Evolutionary conservation across 2,113 vertebrate species (phyloP), one percentile per base, ranked within the genome.

Genomic region (Caretta caretta): DNA sequence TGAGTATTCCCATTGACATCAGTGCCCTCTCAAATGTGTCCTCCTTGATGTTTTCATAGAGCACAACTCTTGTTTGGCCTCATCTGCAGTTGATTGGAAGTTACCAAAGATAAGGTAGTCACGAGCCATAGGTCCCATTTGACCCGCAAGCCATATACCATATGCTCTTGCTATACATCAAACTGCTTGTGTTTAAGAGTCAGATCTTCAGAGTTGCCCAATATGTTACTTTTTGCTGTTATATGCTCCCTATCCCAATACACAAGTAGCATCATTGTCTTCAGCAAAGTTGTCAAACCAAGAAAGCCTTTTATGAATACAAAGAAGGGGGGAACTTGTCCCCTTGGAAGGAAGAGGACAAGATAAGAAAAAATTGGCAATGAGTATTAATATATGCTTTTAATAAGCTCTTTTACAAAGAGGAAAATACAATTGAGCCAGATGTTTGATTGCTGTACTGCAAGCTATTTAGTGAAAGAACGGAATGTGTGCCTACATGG

Each of bases 201-300:
- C 76, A 87, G 88, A 87, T 89, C 82, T 84, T 90, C 88, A 93
- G 80, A 69, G 93, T 91, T 85, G 86, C 72, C 87, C 38, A 31
- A 57, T 24, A 57, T 91, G 86, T 84, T 90, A 57, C 79, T 8
- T 96, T 96, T 86, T 91, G 83, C 90, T 92, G 57, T 82, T 94
- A 84, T 81, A 87, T 65, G 75, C 14, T 72, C 88, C 93, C 79
- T 80, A 95, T 72, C 85, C 91, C 90, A 93, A 92, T 96, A 94
- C 54, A 94, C 31, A 85, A 93, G 86, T 57, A 94, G 86, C 93
- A 75, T 91, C 91, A 94, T 87, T 94, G 95, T 94, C 94, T 96
- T 95, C 87, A 95, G 91, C 86, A 92, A 90, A 94, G 93, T 79
- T 93, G 84, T 97, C 90, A 96, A 79, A 90, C 51, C 88, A 93